These are phyloP conservation scores for Hyposmocoma kahamanoa DNA, from an alignment of 1,140 invertebrate species.

Conservation along the genomic window DNA sequence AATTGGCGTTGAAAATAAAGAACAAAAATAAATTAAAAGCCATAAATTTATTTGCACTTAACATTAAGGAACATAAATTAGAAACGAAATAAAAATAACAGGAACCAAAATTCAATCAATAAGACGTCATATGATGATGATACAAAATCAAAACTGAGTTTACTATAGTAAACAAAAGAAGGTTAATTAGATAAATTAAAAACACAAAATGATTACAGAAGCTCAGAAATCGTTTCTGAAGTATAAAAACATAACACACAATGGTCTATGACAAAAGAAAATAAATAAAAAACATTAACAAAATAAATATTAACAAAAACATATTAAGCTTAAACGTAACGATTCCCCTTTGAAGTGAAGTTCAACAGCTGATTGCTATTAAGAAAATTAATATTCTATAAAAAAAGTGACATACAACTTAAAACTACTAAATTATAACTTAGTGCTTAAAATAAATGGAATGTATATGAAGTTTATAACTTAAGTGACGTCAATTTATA, in stretches of 20 bases:
- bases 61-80: slow-evolving; percentile 64
- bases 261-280: slow-evolving; percentile 42
- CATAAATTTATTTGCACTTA: slow-evolving; percentile 71
- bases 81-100: slow-evolving; percentile 67
- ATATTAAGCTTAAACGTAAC: slow-evolving; percentile 66
- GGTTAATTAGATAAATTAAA: slow-evolving; percentile 40
- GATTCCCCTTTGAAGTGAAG: slow-evolving; percentile 52
- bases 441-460: background rate
- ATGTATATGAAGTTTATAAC: slow-evolving; percentile 4
- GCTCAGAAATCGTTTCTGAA: slow-evolving; percentile 35
- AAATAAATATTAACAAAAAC: slow-evolving; percentile 64
- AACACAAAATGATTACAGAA: slow-evolving; percentile 42
- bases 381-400: slow-evolving; percentile 1
- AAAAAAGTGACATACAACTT: slow-evolving; percentile 7
- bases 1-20: slow-evolving; percentile 22
- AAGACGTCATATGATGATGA: slow-evolving; percentile 29
- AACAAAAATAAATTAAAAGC: slow-evolving; percentile 60
- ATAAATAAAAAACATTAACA: slow-evolving; percentile 56
- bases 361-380: slow-evolving; percentile 4
- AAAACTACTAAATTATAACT: slow-evolving; percentile 12
- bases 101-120: slow-evolving; percentile 57
- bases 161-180: slow-evolving; percentile 8
- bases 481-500: background rate
- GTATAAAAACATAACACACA: slow-evolving; percentile 66
- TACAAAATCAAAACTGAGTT: slow-evolving; percentile 39